Base-by-base conservation (phyloP, 1,140 invertebrate species). In the Zaprionus inermis region DNA sequence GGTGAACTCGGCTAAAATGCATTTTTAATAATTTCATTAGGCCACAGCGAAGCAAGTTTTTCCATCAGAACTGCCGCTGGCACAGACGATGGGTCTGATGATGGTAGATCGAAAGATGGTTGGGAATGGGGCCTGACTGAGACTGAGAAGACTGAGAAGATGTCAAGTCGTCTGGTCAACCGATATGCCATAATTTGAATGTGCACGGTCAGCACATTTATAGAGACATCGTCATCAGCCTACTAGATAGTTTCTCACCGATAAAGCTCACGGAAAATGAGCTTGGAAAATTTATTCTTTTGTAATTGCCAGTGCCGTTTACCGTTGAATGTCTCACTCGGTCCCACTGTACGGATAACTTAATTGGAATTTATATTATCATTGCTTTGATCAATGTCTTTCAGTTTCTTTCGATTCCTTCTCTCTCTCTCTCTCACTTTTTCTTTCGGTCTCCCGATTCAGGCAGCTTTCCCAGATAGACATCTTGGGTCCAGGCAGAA, bases 1-100 rank as follows among this genome's bases (percentile, higher is more conserved):
- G 22, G 32, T 67, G 36, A 72, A 67, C 61, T 67, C n/a, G 57
- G 51, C 58, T 67, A 22, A 78, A 88, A 88, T 88, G 84, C 77
- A 88, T 88, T 89, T 88, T 88, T 88, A 88, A 88, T 88, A 88
- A 88, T 88, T 88, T 88, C 84, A 88, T 88, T 88, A 88, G 83
- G 79, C 73, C 69, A 76, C 59, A 81, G 76, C 72, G 54, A 58
- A 71, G 54, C 67, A 56, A 36, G 32, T 36, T 55, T 30, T 16
- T 30, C 41, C 36, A 20, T 10, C 58, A n/a, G 38, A 5, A 46
- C 56, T 11, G 57, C 63, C 46, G 49, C 69, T 41, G 20, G 28
- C 28, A 24, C 44, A 28, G 46, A 52, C 2, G 5, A 32, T 32
- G 1, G 20, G 22, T 12, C 41, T 24, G 36, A 6, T 38, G 34